phyloP scores from a whole-genome alignment of 2,797 vertebrate genomes.

The Otolemur crassicaudatus region DNA sequence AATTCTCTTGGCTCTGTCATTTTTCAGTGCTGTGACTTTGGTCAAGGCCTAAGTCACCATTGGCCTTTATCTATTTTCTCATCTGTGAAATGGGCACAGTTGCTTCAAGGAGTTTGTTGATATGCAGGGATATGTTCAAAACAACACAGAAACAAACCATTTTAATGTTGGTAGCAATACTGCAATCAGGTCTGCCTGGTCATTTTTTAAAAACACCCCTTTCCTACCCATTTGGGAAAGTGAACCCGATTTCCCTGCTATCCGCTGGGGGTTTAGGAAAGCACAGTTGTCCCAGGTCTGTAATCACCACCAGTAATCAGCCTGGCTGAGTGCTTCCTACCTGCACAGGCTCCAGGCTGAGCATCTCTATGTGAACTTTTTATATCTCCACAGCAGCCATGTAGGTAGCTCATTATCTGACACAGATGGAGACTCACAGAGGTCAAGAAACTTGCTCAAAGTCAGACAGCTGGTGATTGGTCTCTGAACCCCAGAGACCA shows the following conservation, averaged over 20 bases:
- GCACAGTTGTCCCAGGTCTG: too few relatives aligned
- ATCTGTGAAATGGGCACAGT: neutral
- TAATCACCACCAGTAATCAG: neutral
- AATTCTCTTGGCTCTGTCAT: neutral
- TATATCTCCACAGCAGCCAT: neutral
- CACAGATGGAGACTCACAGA: neutral
- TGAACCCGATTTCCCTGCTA: neutral
- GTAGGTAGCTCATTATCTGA: neutral
- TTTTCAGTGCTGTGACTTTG: neutral
- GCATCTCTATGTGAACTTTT: neutral
- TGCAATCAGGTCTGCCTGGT: neutral
- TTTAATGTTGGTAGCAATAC: neutral
- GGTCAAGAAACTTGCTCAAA: neutral
- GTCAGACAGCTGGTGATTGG: too few relatives aligned
- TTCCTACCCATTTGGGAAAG: neutral
- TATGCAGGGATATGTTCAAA: neutral
- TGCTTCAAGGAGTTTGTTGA: neutral
- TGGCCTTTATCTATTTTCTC: neutral
- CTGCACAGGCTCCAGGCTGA: neutral
- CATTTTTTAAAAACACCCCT: neutral
- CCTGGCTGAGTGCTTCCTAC: accelerated
- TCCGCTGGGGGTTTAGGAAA: neutral
- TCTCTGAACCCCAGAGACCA: neutral
- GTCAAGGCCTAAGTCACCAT: neutral
- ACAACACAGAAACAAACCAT: neutral